phyloP scores from a whole-genome alignment of 2,888 invertebrate species.

The Rapana venosa region DNA sequence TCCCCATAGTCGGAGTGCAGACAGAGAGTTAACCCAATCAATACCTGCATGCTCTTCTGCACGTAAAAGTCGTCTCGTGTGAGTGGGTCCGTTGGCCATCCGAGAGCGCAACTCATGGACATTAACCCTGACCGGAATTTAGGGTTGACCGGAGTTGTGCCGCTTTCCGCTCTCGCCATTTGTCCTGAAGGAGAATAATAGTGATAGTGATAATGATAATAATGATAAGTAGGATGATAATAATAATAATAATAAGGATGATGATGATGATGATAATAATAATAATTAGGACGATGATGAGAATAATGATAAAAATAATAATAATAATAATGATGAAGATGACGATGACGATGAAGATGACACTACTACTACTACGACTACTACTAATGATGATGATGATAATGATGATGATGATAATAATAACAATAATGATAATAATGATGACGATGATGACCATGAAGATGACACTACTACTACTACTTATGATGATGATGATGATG shows the following conservation, averaged over 20 bases:
- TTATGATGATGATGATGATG: too few relatives aligned
- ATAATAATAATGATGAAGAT: not conserved
- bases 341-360: not conserved
- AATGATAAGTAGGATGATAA: not conserved
- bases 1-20: too few relatives aligned
- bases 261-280: not conserved
- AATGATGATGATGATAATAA: too few relatives aligned
- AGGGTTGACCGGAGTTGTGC: conserved; percentile 25
- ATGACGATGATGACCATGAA: too few relatives aligned
- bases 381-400: too few relatives aligned
- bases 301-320: not conserved
- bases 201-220: not conserved
- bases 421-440: too few relatives aligned
- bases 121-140: conserved; percentile 21
- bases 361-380: too few relatives aligned
- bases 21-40: too few relatives aligned
- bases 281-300: not conserved
- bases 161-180: not conserved
- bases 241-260: not conserved
- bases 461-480: too few relatives aligned
- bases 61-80: not conserved
- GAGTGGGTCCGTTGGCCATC: not conserved
- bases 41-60: not conserved
- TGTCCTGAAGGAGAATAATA: not conserved
- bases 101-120: conserved; percentile 17